phyloP scores from a whole-genome alignment of 2,888 invertebrate species.

The Amaurobius ferox region DNA sequence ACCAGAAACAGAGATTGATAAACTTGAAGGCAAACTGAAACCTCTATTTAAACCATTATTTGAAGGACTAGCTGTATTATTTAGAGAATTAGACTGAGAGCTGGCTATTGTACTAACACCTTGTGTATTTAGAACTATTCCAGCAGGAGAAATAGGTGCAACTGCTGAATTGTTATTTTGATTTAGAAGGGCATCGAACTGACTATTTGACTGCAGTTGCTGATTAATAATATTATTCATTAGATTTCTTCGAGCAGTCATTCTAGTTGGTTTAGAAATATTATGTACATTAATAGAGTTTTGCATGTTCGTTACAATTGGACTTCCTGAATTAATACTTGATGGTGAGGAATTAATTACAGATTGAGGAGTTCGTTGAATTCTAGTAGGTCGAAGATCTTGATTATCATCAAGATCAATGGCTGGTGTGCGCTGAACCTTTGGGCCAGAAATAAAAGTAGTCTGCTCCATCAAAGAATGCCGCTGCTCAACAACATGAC shows the following conservation, averaged over 20 bases:
- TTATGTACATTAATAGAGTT: too few species aligned
- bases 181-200: background rate
- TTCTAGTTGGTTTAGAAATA: background rate
- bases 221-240: slow-evolving; percentile 8
- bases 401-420: slow-evolving; percentile 35
- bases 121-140: background rate
- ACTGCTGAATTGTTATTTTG: background rate
- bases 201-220: background rate
- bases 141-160: slow-evolving; percentile 38
- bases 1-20: slow-evolving; percentile 38
- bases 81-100: background rate
- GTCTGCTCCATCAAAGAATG: slow-evolving; percentile 58
- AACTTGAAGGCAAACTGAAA: slow-evolving; percentile 22
- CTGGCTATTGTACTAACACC: slow-evolving; percentile 9
- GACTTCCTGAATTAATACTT: background rate
- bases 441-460: slow-evolving; percentile 14
- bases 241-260: slow-evolving; percentile 29
- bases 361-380: background rate
- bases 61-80: background rate
- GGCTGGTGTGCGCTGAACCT: slow-evolving; percentile 22
- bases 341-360: background rate
- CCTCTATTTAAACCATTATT: slow-evolving; percentile 10
- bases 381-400: background rate
- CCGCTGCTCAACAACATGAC: slow-evolving; percentile 54
- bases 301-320: background rate